Conservation (phyloP, 2,888 invertebrate genomes). For the Neuroscelio doddi region DNA sequence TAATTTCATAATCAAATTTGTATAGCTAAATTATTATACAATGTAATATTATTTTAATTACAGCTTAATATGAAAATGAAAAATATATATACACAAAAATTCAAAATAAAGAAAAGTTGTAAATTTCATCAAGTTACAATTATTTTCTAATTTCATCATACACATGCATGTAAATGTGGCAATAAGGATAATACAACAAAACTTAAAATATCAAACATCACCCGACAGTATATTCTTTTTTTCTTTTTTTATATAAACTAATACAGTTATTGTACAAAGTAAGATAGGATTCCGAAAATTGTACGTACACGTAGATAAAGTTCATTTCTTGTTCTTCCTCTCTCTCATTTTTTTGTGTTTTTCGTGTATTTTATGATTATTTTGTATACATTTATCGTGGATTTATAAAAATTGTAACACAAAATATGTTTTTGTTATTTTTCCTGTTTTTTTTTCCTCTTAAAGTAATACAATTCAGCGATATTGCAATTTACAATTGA, state of each 20-base stretch:
- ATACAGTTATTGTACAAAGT: slow-evolving; percentile 70
- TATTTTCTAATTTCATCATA: too few species aligned
- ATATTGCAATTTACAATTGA: slow-evolving; percentile 67
- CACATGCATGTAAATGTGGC: background rate
- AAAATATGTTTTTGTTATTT: slow-evolving; percentile 68
- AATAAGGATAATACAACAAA: slow-evolving; percentile 32
- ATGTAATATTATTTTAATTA: too few species aligned
- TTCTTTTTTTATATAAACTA: slow-evolving; percentile 67
- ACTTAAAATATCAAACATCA: slow-evolving; percentile 62
- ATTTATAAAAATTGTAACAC: slow-evolving; percentile 71
- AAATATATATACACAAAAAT: too few species aligned
- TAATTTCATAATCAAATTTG: too few species aligned
- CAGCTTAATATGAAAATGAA: background rate
- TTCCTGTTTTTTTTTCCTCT: too few species aligned
- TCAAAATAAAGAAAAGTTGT: too few species aligned
- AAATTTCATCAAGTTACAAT: background rate
- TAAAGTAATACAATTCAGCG: slow-evolving; percentile 69
- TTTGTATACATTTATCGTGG: slow-evolving; percentile 67
- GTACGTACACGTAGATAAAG: slow-evolving; percentile 66
- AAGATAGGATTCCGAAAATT: slow-evolving; percentile 67
- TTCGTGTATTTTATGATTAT: slow-evolving; percentile 57
- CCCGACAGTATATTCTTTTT: slow-evolving; percentile 70
- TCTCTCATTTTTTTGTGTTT: slow-evolving; percentile 28
- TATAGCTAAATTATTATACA: too few species aligned
- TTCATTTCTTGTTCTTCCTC: slow-evolving; percentile 50